Evolutionary conservation across 2,113 vertebrate species (phyloP), one percentile per base, ranked within the genome.

Genomic region (Calypte anna): DNA sequence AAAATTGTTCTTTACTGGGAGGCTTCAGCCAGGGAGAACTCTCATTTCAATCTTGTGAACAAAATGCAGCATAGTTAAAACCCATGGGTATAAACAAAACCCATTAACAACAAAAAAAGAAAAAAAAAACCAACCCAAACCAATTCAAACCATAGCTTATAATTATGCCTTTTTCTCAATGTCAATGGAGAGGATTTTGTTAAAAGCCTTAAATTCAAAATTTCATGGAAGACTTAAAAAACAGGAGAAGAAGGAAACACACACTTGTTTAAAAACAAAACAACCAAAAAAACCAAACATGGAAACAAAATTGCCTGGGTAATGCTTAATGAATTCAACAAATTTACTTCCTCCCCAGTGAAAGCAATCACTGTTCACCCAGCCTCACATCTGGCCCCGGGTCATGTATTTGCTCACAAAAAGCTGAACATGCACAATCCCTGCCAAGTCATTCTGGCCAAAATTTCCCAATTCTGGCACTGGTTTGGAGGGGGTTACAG

Each of bases 111-210:
- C 84, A 69, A 25, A 75, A 22, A 50, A 50, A 50, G 20, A 63
- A 55, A 86, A 69, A 23, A 72, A 50, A 23, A 23, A 23, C 11
- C 22, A 33, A 91, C 7, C 40, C 12, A 40, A 40, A 95, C 86
- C 61, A 63, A 57, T 92, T 96, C 63, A 81, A 86, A 82, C 73
- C 82, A 81, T 77, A 95, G 94, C 77, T 98, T 97, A 96, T 95
- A 94, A 88, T 83, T 92, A 95, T 50, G 70, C 86, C 90, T 80
- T 88, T 97, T 92, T 79, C 84, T 96, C 94, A 93, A 78, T 83
- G 75, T 84, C 84, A 94, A 95, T 72, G 94, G 51, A 82, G 25
- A 87, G 72, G 67, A 58, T 91, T 86, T 91, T 96, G 70, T 57
- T 77, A 73, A 94, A 93, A 83, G 33, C 55, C 54, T 61, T 75